phyloP scores from a whole-genome alignment of 2,888 invertebrate species.

The Tenthredo scrophulariae region DNA sequence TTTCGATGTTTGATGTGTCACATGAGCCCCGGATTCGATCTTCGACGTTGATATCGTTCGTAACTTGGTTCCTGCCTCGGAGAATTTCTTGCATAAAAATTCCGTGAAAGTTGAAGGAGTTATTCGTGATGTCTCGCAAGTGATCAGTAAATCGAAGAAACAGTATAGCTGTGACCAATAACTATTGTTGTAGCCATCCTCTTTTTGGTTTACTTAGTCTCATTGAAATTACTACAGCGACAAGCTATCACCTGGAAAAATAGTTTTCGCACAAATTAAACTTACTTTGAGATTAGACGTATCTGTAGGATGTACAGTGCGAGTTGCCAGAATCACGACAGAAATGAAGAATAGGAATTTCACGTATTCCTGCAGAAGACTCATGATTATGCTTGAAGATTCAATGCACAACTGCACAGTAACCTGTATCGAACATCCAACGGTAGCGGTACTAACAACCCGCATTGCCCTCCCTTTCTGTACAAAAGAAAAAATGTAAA shows the following conservation, averaged over 20 bases:
- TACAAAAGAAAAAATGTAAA: background rate
- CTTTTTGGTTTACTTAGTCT: background rate
- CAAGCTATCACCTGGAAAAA: background rate
- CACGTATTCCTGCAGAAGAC: constrained; percentile 67
- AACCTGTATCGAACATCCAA: background rate
- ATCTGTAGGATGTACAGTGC: background rate
- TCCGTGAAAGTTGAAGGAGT: background rate
- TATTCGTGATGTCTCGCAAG: background rate
- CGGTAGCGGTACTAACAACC: constrained; percentile 68
- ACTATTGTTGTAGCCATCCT: background rate
- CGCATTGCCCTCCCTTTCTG: constrained; percentile 63
- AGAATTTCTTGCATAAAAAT: background rate
- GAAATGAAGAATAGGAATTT: constrained; percentile 68
- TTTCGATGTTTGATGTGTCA: background rate
- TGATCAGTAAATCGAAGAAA: background rate
- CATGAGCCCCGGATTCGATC: background rate
- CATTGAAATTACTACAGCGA: background rate
- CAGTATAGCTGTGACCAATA: no score
- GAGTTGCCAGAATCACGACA: constrained; percentile 52
- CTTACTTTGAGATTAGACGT: background rate
- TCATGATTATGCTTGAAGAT: constrained; percentile 68
- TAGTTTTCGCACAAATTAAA: background rate
- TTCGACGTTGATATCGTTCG: background rate
- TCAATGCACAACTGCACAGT: constrained; percentile 32
- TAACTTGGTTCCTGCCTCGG: background rate